Percentiles rank a stretch among this genome's conserved stretches.
Evolutionary conservation across 2,888 invertebrate species (phyloP).

Genomic region (Ferdinandea cuprea): DNA sequence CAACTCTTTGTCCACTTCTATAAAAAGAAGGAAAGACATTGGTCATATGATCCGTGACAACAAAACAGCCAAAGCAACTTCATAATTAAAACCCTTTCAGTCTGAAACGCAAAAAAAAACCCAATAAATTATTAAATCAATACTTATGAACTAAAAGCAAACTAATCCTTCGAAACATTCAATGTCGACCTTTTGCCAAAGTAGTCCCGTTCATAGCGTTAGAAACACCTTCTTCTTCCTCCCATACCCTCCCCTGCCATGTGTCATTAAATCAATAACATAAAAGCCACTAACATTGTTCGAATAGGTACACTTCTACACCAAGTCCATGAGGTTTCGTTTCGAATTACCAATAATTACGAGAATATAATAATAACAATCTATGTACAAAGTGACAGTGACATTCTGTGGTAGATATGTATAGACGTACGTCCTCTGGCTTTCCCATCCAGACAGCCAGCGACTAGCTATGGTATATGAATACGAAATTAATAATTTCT

Average conservation of each 20-base stretch:
- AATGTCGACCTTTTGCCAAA: neutral
- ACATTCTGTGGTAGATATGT: neutral
- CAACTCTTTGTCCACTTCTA: too few relatives aligned
- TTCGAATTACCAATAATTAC: neutral
- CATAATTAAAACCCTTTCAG: too few relatives aligned
- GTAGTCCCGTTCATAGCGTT: neutral
- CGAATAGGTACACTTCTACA: neutral
- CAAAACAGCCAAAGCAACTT: too few relatives aligned
- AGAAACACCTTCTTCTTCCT: neutral
- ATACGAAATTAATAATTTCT: conserved; percentile 3
- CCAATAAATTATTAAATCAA: neutral
- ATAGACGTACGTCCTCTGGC: too few relatives aligned
- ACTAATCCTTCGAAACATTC: neutral
- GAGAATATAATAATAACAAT: neutral
- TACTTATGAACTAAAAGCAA: neutral
- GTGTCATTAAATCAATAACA: too few relatives aligned
- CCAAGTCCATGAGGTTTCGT: neutral
- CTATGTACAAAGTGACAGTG: neutral
- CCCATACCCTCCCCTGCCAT: neutral
- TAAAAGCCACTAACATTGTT: neutral
- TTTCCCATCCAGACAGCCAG: neutral
- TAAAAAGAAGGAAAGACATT: too few relatives aligned
- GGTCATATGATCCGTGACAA: too few relatives aligned
- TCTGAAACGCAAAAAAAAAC: neutral
- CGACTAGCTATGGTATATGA: neutral